Base-by-base conservation (phyloP, 1,140 invertebrate species). In the Sinella curviseta region DNA sequence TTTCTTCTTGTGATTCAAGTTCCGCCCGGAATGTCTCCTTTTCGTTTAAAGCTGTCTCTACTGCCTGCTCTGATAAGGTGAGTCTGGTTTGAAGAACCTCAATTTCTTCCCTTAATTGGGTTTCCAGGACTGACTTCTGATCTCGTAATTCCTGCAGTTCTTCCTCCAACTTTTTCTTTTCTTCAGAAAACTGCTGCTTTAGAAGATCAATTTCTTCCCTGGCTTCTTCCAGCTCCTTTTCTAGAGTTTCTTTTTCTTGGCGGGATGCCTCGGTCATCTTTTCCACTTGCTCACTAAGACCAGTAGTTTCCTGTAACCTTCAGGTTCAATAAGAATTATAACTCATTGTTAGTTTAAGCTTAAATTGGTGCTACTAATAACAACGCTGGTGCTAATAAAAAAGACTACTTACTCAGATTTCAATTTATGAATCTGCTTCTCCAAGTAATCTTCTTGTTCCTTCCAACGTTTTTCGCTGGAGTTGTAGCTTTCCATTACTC, bases 21-120 rank as follows among this genome's bases (percentile, higher is more conserved):
- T 65, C 57, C 14, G 57, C 57, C 24, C 26, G 16, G 4, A 65
- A 12, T 26, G 57, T n/a, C 57, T 65, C 57, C 24, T 65, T 65
- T 26, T 65, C 57, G 4, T 4, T 65, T 8, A 65, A n/a, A 12
- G 57, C 57, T 65, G 57, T 65, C 24, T 65, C 57, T 12, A 26
- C 26, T 17, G 95, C 94, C 86, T 96, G 94, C 88, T 96, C 94
- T 74, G 96, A 87, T 86, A 95, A 92, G 70, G 92, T 91, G 81
- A 97, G 90, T 86, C 92, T 90, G 83, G 95, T 93, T 82, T 92
- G 91, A 82, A 96, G 88, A 83, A 89, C 88, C 8, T 92, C 88
- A 80, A 95, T 88, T 87, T 94, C 90, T 65, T 90, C 90, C 86
- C 92, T 91, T 8, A 65, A n/a, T n/a, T 65, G 14, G 8, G 8